Conservation (phyloP, 2,797 vertebrate species). For the Platyrinchus mystaceus region DNA sequence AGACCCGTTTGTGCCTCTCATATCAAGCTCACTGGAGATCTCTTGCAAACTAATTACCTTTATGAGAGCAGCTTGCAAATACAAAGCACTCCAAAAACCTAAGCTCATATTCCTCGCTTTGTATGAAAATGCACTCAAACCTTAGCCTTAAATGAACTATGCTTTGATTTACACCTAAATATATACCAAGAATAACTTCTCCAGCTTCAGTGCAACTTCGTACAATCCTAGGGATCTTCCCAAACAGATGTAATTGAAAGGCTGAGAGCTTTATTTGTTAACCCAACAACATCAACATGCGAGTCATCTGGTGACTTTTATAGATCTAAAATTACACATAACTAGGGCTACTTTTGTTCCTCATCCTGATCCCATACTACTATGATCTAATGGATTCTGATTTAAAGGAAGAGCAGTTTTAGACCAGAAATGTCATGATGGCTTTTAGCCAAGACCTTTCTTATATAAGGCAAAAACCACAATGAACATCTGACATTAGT, state of each 20-base stretch:
- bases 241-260: background rate
- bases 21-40: slow-evolving; percentile 10
- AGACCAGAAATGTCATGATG: background rate
- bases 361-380: background rate
- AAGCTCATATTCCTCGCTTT: background rate
- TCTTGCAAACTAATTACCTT: slow-evolving; percentile 43
- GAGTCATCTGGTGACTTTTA: background rate
- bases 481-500: background rate
- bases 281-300: background rate
- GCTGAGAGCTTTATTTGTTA: background rate
- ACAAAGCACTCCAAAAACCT: background rate
- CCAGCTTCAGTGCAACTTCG: background rate
- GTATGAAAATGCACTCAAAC: slow-evolving; percentile 8
- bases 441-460: background rate
- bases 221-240: background rate
- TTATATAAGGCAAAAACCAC: background rate
- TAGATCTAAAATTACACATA: background rate
- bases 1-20: slow-evolving; percentile 33
- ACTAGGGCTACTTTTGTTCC: background rate
- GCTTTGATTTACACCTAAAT: slow-evolving; percentile 10
- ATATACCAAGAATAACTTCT: background rate
- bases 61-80: slow-evolving; percentile 37
- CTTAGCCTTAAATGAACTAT: slow-evolving; percentile 13
- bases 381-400: background rate
- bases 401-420: background rate